phyloP scores from a whole-genome alignment of 2,888 invertebrate species.

The Cyclophora punctaria region DNA sequence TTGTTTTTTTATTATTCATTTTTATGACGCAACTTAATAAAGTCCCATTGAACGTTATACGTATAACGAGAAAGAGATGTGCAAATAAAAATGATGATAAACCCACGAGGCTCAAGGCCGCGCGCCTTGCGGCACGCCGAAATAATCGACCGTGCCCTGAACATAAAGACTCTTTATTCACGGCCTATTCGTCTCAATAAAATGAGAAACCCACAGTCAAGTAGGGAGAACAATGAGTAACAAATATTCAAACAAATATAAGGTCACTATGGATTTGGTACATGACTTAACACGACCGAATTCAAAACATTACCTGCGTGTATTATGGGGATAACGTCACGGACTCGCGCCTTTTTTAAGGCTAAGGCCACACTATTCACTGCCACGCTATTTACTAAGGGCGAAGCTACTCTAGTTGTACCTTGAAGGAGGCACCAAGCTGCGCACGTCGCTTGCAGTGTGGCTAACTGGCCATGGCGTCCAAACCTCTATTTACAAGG shows the following conservation, averaged over 20 bases:
- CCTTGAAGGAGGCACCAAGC: no score
- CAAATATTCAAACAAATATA: constrained; percentile 17
- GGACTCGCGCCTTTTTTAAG: no score
- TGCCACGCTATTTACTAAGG: no score
- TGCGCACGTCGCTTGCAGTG: no score
- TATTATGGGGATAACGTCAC: no score
- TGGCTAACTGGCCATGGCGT: no score
- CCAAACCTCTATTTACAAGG: no score
- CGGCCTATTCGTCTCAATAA: constrained; percentile 28
- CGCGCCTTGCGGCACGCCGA: constrained; percentile 22
- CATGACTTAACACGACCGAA: no score
- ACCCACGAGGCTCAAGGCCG: constrained; percentile 21
- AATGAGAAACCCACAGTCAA: constrained; percentile 17
- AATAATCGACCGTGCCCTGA: constrained; percentile 18
- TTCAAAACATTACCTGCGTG: no score
- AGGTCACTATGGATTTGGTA: constrained; percentile 16
- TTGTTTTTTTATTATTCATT: no score
- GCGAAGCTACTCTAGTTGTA: no score
- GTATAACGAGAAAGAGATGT: constrained; percentile 6
- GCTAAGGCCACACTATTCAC: no score
- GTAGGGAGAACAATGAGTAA: neutral
- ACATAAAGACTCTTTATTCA: constrained; percentile 27
- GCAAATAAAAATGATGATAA: constrained; percentile 16
- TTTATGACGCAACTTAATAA: neutral
- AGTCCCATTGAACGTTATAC: neutral